Conservation (phyloP, 1,140 invertebrate species). For the Pectinophora gossypiella region DNA sequence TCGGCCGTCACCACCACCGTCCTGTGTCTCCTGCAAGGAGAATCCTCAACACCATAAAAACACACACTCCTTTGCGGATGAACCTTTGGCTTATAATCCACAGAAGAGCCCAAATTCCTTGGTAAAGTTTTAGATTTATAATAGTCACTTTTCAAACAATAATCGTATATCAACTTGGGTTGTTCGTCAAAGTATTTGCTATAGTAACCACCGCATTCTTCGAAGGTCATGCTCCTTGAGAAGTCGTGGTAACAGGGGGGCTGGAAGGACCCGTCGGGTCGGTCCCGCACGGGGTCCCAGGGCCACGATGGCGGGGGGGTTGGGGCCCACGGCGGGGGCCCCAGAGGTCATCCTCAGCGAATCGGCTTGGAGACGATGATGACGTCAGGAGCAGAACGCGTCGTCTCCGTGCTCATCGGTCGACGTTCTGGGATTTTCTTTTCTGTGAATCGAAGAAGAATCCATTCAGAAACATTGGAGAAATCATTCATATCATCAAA, state of each 20-base stretch:
- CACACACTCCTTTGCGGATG: slow-evolving; percentile 47
- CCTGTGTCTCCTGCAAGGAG: slow-evolving; percentile 22
- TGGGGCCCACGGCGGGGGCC: slow-evolving; percentile 63
- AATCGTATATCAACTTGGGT: slow-evolving; percentile 56
- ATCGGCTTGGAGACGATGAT: slow-evolving; percentile 76
- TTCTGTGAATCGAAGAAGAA: slow-evolving; percentile 28
- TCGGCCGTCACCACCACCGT: slow-evolving; percentile 51
- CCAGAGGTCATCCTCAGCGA: slow-evolving; percentile 68
- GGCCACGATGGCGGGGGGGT: slow-evolving; percentile 39
- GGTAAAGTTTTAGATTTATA: slow-evolving; percentile 54
- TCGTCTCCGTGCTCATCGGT: slow-evolving; percentile 85
- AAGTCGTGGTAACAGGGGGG: slow-evolving; percentile 29
- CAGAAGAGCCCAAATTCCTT: slow-evolving; percentile 51
- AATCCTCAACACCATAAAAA: slow-evolving; percentile 45
- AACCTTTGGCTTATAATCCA: slow-evolving; percentile 40
- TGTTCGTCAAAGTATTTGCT: slow-evolving; percentile 58
- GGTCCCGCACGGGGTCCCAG: slow-evolving; percentile 31
- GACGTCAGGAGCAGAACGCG: slow-evolving; percentile 91
- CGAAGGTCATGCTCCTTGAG: slow-evolving; percentile 44
- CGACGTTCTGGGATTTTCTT: slow-evolving; percentile 65
- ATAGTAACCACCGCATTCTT: slow-evolving; percentile 54
- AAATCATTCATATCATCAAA: not conserved
- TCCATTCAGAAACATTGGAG: not conserved
- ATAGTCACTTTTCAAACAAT: slow-evolving; percentile 62
- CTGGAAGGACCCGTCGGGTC: slow-evolving; percentile 55